Percentiles rank a stretch among this genome's conserved stretches.
Conservation (phyloP, 2,888 invertebrate genomes). For the Cataglyphis rosenhaueri region DNA sequence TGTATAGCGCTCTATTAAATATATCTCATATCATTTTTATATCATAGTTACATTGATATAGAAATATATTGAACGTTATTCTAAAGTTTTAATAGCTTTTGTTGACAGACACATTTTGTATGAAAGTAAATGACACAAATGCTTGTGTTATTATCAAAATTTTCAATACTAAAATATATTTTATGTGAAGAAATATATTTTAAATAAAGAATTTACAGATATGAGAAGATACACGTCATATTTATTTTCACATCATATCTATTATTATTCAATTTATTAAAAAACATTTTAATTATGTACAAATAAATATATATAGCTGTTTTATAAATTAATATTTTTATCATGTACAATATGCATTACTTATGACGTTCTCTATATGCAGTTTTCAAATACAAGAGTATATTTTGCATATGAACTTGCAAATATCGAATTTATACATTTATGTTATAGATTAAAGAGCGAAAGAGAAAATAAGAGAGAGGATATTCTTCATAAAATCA, state of each 20-base stretch:
- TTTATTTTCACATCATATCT: background rate
- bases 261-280: background rate
- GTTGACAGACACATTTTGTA: background rate
- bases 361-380: background rate
- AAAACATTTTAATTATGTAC: background rate
- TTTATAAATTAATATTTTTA: background rate
- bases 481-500: conserved; percentile 29
- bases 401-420: background rate
- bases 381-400: background rate
- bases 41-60: conserved; percentile 45
- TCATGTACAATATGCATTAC: background rate
- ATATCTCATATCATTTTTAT: conserved; percentile 1
- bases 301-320: background rate
- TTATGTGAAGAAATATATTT: background rate
- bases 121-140: background rate
- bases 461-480: background rate
- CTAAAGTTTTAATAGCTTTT: conserved; percentile 13
- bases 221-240: background rate
- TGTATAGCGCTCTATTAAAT: conserved; percentile 39
- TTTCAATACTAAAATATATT: conserved; percentile 1
- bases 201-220: background rate
- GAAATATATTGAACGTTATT: conserved; percentile 9
- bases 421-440: background rate
- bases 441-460: conserved; percentile 3
- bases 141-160: background rate